Conservation (phyloP, 2,113 vertebrate species). For the Cynopterus brachyotis region DNA sequence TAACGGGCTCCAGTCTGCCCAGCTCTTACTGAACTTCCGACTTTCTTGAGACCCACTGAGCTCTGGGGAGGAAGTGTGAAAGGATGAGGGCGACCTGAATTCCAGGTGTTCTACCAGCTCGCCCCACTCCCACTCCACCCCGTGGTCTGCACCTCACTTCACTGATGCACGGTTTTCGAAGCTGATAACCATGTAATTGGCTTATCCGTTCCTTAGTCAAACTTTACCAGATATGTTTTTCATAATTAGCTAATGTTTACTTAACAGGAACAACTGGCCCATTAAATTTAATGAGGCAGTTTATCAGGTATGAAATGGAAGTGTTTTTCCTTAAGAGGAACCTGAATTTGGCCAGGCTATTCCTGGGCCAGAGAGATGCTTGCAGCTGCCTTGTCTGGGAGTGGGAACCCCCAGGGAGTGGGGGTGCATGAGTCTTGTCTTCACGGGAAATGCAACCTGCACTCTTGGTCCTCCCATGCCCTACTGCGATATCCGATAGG, state of each 20-base stretch:
- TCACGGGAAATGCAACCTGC: not conserved
- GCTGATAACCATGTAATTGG: slow-evolving; percentile 85
- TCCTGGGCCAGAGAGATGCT: not conserved
- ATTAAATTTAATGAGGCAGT: slow-evolving; percentile 86
- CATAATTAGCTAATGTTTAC: slow-evolving; percentile 86
- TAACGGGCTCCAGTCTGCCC: not conserved
- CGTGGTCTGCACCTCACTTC: slow-evolving; percentile 77
- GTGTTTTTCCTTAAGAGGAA: slow-evolving; percentile 70
- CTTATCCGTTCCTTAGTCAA: slow-evolving; percentile 83
- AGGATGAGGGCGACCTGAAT: not conserved
- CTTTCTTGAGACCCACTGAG: not conserved
- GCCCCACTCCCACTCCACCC: slow-evolving; percentile 45
- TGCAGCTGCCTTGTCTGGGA: not conserved
- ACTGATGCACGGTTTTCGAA: slow-evolving; percentile 81
- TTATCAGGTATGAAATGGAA: slow-evolving; percentile 76
- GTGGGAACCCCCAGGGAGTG: not conserved
- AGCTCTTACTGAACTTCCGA: not conserved
- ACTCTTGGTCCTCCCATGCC: not conserved
- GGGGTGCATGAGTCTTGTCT: not conserved
- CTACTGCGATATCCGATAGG: no score
- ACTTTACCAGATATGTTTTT: slow-evolving; percentile 84
- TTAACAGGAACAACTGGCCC: slow-evolving; percentile 83
- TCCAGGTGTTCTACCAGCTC: not conserved
- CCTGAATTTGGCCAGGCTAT: not conserved
- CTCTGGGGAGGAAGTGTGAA: not conserved